A percentile compares a stretch with the other conserved stretches of the same genome.
Evolutionary conservation across 2,797 vertebrate genomes (phyloP).

Genomic region (Enteromius trimaculatus): DNA sequence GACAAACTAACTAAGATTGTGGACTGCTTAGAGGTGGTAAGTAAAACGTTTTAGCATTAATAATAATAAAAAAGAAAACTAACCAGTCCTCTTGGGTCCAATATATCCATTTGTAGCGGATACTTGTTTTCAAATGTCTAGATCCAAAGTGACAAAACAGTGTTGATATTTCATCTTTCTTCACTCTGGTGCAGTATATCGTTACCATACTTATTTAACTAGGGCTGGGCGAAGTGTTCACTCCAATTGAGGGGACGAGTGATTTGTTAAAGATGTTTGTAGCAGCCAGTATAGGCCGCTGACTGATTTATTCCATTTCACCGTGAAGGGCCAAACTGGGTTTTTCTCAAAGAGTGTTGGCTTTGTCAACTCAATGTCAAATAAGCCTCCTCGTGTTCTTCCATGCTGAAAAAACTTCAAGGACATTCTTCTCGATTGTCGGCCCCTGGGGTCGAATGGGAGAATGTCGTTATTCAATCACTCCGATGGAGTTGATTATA

Average conservation of each 20-base stretch:
- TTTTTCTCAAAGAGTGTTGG: conserved; percentile 51
- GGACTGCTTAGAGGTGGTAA: conserved; percentile 96
- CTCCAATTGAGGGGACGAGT: conserved; percentile 58
- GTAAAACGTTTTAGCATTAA: conserved; percentile 60
- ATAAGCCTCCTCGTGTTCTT: conserved; percentile 65
- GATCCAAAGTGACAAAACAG: conserved; percentile 65
- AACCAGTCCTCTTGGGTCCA: neutral
- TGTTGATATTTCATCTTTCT: conserved; percentile 71
- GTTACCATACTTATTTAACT: conserved; percentile 72
- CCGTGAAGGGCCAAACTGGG: conserved; percentile 50
- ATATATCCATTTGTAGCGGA: neutral
- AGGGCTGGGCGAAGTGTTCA: conserved; percentile 72
- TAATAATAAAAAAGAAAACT: neutral
- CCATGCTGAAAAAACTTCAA: conserved; percentile 68
- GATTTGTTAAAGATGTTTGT: conserved; percentile 77
- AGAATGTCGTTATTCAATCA: conserved; percentile 74
- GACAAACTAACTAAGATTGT: conserved; percentile 94
- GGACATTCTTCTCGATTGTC: conserved; percentile 61
- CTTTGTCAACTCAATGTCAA: conserved; percentile 61
- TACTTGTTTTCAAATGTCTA: conserved; percentile 4
- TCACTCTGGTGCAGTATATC: conserved; percentile 61
- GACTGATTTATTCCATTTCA: conserved; percentile 57
- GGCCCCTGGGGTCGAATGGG: conserved; percentile 53
- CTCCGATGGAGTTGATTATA: conserved; percentile 70
- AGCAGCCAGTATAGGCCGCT: conserved; percentile 61